A percentile compares a stretch with the other conserved stretches of the same genome.
phyloP scores from a whole-genome alignment of 2,113 vertebrate genomes.

The Amphiprion ocellaris region DNA sequence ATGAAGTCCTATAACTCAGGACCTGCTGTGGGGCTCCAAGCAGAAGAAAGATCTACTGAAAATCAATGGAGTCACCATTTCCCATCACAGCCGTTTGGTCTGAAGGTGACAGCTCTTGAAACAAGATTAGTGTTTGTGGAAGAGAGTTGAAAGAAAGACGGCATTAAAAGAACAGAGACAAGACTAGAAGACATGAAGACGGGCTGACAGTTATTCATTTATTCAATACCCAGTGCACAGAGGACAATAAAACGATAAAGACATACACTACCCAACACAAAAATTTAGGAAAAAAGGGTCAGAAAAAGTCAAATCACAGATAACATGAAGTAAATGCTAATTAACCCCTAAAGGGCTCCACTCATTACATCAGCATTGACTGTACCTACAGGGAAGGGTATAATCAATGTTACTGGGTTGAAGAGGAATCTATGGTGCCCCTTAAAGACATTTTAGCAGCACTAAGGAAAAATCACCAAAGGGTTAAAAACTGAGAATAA shows the following conservation, averaged over 20 bases:
- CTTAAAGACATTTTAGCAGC: too few relatives aligned
- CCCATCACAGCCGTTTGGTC: conserved; percentile 27
- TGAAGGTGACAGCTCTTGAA: conserved; percentile 26
- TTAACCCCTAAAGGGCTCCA: background rate
- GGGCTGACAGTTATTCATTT: background rate
- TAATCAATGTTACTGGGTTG: too few relatives aligned
- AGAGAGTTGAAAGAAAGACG: background rate
- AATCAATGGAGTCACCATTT: conserved; percentile 59
- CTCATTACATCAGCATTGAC: background rate
- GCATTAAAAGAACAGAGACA: background rate
- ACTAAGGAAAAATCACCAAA: too few relatives aligned
- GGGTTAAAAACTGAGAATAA: too few relatives aligned
- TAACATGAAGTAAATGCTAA: too few relatives aligned
- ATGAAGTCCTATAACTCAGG: conserved; percentile 68
- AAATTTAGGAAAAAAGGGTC: too few relatives aligned
- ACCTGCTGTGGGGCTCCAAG: conserved; percentile 39
- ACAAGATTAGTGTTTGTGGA: background rate
- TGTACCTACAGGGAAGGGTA: background rate
- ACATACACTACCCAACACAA: too few relatives aligned
- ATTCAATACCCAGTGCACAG: background rate
- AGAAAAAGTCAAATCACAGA: too few relatives aligned
- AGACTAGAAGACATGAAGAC: background rate
- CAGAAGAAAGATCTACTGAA: conserved; percentile 46
- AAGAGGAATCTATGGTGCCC: too few relatives aligned
- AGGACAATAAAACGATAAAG: background rate